Evolutionary conservation across 1,140 invertebrate genomes (phyloP), one percentile per base, ranked within the genome.

Genomic region (Copidosoma floridanum): DNA sequence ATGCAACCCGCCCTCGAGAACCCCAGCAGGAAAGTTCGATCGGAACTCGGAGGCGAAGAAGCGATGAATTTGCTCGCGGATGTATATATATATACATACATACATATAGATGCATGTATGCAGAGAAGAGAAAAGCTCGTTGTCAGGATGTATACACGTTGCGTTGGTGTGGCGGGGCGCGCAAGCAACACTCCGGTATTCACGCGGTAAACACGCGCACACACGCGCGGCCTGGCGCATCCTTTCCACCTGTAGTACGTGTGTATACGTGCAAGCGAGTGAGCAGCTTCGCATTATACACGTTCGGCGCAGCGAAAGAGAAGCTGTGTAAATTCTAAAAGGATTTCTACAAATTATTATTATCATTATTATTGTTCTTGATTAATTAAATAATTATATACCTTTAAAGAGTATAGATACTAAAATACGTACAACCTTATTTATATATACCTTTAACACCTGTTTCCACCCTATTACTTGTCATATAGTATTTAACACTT

Each of bases 401-500:
- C 68, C 71, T 71, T 68, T 72, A 46, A 66, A 70, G 71, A 68
- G 74, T 79, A 77, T 75, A 77, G 69, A 71, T n/a, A n/a, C 65
- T 74, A 73, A 71, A 69, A 63, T 65, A 68, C 69, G 68, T 74
- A 71, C 70, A 75, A n/a, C 68, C 68, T 71, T 55, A 65, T 71
- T 68, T 73, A 68, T n/a, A n/a, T n/a, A n/a, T 66, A 67, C 68
- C 59, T 63, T 67, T 63, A 59, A 50, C 32, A 61, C 65, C 70
- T 59, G 61, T 70, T n/a, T n/a, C 65, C 65, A 68, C 52, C 63
- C 68, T 66, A 65, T 68, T 67, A 70, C 66, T 73, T 72, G 71
- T 75, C 68, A 74, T n/a, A n/a, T 77, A 74, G 77, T 75, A 76
- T 68, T 76, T 75, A 74, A 76, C 70, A 75, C 72, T 73, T 76